A percentile compares a stretch with the other conserved stretches of the same genome.
phyloP scores from a whole-genome alignment of 2,797 vertebrate species.

The Cyprinella venusta region DNA sequence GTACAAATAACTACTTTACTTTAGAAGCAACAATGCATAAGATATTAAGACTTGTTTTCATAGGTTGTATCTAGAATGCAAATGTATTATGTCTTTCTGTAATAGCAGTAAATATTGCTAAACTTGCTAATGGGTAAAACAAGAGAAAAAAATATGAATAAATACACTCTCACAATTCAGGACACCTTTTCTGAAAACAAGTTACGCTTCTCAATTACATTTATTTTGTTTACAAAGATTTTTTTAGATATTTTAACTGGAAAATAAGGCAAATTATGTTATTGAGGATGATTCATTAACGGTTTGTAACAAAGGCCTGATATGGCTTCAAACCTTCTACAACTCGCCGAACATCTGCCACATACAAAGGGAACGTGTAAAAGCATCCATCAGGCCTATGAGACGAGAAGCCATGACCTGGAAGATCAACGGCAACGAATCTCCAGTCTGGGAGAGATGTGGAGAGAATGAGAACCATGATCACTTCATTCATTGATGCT shows the following conservation, averaged over 20 bases:
- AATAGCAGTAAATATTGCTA: not conserved
- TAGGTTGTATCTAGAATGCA: not conserved
- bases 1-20: not conserved
- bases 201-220: not conserved
- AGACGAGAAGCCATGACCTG: constrained; percentile 89
- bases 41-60: not conserved
- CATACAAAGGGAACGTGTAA: constrained; percentile 80
- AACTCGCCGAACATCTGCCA: constrained; percentile 81
- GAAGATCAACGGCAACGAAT: constrained; percentile 87
- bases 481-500: not conserved
- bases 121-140: not conserved
- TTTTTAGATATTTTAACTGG: not conserved
- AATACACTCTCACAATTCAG: not conserved
- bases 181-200: not conserved
- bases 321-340: constrained; percentile 73
- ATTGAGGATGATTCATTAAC: not conserved
- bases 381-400: constrained; percentile 81
- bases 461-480: not conserved
- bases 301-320: not conserved
- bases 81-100: not conserved
- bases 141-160: not conserved
- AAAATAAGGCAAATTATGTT: not conserved
- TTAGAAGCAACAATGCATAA: not conserved
- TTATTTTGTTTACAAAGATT: not conserved
- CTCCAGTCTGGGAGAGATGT: constrained; percentile 72